phyloP scores from a whole-genome alignment of 2,888 invertebrate species.

The Galerucella nymphaeae region DNA sequence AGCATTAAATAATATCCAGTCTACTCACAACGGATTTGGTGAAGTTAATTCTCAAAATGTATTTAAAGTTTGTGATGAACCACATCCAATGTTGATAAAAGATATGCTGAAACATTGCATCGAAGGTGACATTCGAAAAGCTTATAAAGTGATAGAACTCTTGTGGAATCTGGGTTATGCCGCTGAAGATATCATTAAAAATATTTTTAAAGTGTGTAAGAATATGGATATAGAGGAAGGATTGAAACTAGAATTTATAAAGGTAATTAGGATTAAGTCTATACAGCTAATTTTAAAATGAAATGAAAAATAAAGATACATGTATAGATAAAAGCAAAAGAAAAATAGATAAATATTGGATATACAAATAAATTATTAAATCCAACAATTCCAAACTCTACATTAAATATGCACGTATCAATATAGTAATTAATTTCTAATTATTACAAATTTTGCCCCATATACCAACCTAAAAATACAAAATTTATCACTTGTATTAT shows the following conservation, averaged over 20 bases:
- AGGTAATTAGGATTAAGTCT: slow-evolving; percentile 68
- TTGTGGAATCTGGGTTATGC: slow-evolving; percentile 96
- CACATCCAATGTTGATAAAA: slow-evolving; percentile 93
- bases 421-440: too few species aligned
- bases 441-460: too few species aligned
- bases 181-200: slow-evolving; percentile 95
- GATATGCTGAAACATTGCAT: slow-evolving; percentile 90
- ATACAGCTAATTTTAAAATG: too few species aligned
- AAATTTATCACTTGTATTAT: too few species aligned
- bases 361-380: too few species aligned
- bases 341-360: too few species aligned
- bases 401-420: too few species aligned
- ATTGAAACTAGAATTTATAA: slow-evolving; percentile 79
- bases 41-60: slow-evolving; percentile 94
- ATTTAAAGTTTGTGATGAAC: slow-evolving; percentile 99
- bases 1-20: slow-evolving; percentile 96
- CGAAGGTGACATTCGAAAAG: slow-evolving; percentile 83
- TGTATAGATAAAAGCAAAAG: too few species aligned
- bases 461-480: too few species aligned
- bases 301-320: too few species aligned
- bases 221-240: slow-evolving; percentile 84
- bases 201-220: slow-evolving; percentile 94
- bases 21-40: slow-evolving; percentile 91
- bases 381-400: too few species aligned
- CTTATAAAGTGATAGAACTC: slow-evolving; percentile 86